phyloP scores from a whole-genome alignment of 2,888 invertebrate species.

The Orchesella flavescens region DNA sequence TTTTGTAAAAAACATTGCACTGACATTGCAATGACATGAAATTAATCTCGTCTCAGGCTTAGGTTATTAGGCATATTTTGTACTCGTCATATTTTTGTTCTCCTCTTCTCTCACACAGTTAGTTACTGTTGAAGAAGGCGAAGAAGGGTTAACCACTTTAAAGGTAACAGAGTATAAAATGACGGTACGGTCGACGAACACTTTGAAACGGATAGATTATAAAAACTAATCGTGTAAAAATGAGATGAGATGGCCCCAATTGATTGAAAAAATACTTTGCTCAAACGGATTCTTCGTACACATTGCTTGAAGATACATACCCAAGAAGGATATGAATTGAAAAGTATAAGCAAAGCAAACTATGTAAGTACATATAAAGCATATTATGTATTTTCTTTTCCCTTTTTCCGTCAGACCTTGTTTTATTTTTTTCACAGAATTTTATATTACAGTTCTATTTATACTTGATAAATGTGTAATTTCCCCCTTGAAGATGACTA shows the following conservation, averaged over 20 bases:
- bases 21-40: too few species aligned
- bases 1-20: too few species aligned
- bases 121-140: too few species aligned
- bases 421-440: slow-evolving; percentile 17
- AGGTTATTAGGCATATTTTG: background rate
- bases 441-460: too few species aligned
- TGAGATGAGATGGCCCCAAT: slow-evolving; percentile 37
- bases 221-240: slow-evolving; percentile 17
- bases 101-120: background rate
- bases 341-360: too few species aligned
- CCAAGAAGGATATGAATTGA: too few species aligned
- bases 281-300: background rate
- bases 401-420: slow-evolving; percentile 18
- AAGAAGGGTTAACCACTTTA: background rate
- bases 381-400: slow-evolving; percentile 7
- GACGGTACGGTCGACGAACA: background rate
- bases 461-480: too few species aligned
- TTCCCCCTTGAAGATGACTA: too few species aligned
- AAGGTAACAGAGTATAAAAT: slow-evolving; percentile 2
- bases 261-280: slow-evolving; percentile 24
- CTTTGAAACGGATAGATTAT: background rate
- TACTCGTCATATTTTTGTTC: background rate
- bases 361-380: background rate
- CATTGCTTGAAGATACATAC: too few species aligned
- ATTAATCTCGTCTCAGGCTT: too few species aligned